These are phyloP conservation scores for Brienomyrus brachyistius DNA, from an alignment of 2,113 vertebrate genomes.

Conservation along the genomic window DNA sequence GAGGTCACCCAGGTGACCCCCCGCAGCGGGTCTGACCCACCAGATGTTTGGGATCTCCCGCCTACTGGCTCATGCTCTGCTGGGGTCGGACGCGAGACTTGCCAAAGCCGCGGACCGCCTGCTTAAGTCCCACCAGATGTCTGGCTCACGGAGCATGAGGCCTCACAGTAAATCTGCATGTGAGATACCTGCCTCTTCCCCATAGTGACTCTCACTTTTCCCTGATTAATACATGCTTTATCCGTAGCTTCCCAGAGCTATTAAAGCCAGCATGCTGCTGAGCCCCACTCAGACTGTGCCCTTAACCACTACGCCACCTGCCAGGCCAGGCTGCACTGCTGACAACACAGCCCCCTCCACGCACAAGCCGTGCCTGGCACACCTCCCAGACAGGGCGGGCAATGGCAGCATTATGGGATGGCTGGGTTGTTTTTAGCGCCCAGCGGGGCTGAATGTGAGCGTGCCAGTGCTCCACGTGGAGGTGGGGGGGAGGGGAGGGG, in stretches of 20 bases:
- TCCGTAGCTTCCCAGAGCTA: not conserved
- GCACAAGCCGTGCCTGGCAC: not conserved
- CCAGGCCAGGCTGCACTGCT: not conserved
- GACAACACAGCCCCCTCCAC: not conserved
- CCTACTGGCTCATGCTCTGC: not conserved
- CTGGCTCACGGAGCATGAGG: not conserved
- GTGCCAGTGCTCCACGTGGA: not conserved
- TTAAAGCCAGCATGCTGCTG: not conserved
- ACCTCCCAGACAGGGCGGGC: not conserved
- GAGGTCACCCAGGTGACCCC: not conserved
- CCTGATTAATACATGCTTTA: not conserved
- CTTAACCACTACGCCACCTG: not conserved
- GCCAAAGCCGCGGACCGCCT: not conserved
- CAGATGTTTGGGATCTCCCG: not conserved
- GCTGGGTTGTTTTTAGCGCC: not conserved
- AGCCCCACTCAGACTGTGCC: not conserved
- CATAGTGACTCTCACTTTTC: not conserved
- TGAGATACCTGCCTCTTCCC: not conserved
- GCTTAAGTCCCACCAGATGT: not conserved
- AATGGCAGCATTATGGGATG: not conserved
- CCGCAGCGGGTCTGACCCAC: not conserved
- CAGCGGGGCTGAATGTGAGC: not conserved
- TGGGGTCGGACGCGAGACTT: not conserved
- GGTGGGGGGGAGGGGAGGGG: not conserved
- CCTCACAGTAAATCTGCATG: not conserved